Base-by-base conservation (phyloP, 2,113 vertebrate species). In the Apeltes quadracus region DNA sequence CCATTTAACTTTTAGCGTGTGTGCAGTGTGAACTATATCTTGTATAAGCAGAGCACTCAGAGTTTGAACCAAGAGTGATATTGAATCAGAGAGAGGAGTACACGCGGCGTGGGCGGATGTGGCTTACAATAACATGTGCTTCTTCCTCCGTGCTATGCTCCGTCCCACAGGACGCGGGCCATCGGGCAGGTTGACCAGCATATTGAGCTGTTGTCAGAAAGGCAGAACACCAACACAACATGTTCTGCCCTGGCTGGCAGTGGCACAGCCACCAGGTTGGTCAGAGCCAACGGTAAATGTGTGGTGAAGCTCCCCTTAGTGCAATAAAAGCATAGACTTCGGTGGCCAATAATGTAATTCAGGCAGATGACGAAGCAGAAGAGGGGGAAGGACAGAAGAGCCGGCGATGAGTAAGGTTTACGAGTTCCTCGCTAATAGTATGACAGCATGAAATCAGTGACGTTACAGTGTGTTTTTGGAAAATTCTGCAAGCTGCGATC, bases 201-300 rank as follows among this genome's bases (percentile, higher is more conserved):
- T 54, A 70, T 63, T 55, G 69, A 79, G 51, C 62, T 34, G 48
- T 61, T 75, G 59, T 67, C 51, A 66, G 58, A 41, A 27, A 3
- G 50, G 46, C 20, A 69, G 48, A 56, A 70, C 38, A 57, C 18
- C 61, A 41, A 76, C 55, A 76, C 41, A 50, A 69, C 39, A 57
- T 63, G 27, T 61, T 50, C 25, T 11, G 55, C 13, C 29, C 29
- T n/a, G 23, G 34, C 55, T 59, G 66, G 58, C 36, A 27, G 20
- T 48, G 66, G 53, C 27, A 25, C 51, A 61, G 56, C 34, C 53
- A 38, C 15, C 69, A 62, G 71, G 25, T 32, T 61, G 50, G 66
- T 58, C 64, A 50, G 53, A 36, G 64, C 27, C 68, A 61, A 74
- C 7, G 34, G 9, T 69, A 9, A 59, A 63, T 65, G 54, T 29